Base-by-base conservation (phyloP, 2,113 vertebrate species). In the Sialia sialis region DNA sequence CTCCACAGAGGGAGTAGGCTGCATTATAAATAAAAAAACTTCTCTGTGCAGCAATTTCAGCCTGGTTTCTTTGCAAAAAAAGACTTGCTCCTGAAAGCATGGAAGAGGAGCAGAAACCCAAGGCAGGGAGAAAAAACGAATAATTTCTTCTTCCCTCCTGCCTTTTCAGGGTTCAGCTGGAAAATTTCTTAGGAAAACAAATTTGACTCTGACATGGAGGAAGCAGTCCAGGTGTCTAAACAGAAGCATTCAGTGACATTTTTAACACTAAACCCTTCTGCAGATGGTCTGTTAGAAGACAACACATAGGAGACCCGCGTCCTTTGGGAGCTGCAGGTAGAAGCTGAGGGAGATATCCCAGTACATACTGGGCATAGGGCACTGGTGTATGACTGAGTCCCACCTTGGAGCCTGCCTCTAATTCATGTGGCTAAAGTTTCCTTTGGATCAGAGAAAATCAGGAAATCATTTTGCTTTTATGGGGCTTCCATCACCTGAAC, bases 291-390 rank as follows among this genome's bases (percentile, higher is more conserved):
- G 16, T 39, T 26, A 63, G 26, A 84, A 59, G 32, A 32, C 10
- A 84, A 39, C 7, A 62, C 12, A 16, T 1, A 64, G 27, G 36
- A 80, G 3, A 38, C 16, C 16, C 26, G 4, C 4, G 9, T 73
- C 36, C 39, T 70, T 79, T 49, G 59, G 46, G 52, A 93, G 10
- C 32, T 78, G 48, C 41, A 75, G 41, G 38, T 70, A 19, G 48
- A 67, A 78, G 38, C 48, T 36, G 43, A n/a, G 17, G 48, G 29
- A 93, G 48, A n/a, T 63, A 55, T 5, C 54, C n/a, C 54, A 64
- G 32, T 0, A 2, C 4, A 5, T 9, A 13, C 6, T 5, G 56
- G 32, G 10, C 29, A 58, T 0, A 0, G 23, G 48, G 23, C 48
- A 76, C 9, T 29, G 16, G 4, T 29, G 3, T 27, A 14, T 34